Conservation (phyloP, 2,113 vertebrate genomes). For the Silurus meridionalis region DNA sequence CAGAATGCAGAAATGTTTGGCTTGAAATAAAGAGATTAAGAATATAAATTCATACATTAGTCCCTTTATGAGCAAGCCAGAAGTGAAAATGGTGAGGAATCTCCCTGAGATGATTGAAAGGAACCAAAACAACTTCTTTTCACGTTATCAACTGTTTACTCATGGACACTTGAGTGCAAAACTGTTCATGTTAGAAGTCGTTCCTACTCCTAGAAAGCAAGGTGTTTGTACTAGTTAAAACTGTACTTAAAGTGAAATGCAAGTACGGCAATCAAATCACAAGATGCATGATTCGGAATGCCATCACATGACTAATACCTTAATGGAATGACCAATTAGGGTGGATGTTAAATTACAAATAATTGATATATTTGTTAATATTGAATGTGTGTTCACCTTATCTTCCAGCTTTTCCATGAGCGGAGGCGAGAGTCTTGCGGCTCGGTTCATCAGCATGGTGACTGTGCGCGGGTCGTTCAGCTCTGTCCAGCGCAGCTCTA, state of each 20-base stretch:
- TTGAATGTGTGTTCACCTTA: slow-evolving; percentile 76
- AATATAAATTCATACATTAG: too few species aligned
- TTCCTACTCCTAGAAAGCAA: too few species aligned
- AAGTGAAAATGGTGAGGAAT: too few species aligned
- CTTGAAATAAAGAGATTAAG: neutral
- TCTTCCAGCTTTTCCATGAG: slow-evolving; percentile 87
- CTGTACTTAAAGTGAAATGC: too few species aligned
- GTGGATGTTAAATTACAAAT: neutral
- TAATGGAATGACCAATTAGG: neutral
- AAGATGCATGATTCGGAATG: neutral
- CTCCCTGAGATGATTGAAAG: too few species aligned
- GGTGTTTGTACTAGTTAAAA: too few species aligned
- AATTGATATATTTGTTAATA: neutral
- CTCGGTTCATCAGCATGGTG: slow-evolving; percentile 70
- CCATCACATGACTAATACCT: neutral
- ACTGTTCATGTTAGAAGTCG: too few species aligned
- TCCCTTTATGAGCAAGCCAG: too few species aligned
- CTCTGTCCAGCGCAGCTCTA: slow-evolving; percentile 91
- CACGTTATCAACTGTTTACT: too few species aligned
- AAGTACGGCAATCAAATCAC: too few species aligned
- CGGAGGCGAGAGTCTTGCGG: slow-evolving; percentile 62
- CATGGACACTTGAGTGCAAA: too few species aligned
- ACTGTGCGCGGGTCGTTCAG: slow-evolving; percentile 72
- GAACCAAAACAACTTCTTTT: too few species aligned
- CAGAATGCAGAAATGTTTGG: neutral